Evolutionary conservation across 2,113 vertebrate genomes (phyloP), one percentile per base, ranked within the genome.

Genomic region (Promerops cafer): DNA sequence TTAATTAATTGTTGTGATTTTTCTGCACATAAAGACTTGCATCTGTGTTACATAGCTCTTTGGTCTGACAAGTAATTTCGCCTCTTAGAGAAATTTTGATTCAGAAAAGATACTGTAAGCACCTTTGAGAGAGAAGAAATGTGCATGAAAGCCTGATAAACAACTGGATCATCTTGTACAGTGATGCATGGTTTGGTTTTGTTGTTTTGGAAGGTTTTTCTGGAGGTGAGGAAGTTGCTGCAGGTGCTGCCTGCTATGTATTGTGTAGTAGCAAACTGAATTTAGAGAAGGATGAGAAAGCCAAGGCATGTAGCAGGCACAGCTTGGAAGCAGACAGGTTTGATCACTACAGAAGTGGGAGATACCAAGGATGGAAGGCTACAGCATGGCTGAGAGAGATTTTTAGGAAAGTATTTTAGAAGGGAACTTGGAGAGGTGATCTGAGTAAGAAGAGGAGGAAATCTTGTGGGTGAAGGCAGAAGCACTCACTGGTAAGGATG

Each of bases 211-310:
- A 13, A 3, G 6, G 7, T 22, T 21, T 35, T 39, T 42, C 52
- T 33, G 28, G 68, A 20, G 15, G 3, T 23, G 9, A 20, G 7
- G 28, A 2, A 22, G 16, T 74, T 79, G 19, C 40, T 84, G 28
- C 49, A 65, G 16, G 13, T 59, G 16, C 63, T 47, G 3, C 20
- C 20, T 74, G 50, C 33, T 70, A 5, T 1, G 1, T 45, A 6
- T 24, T 82, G 16, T 30, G 13, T 26, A 21, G 11, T n/a, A 47
- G 18, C 17, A 66, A 47, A 47, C 26, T 27, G 47, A 63, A 39
- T 68, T 45, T 45, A 31, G 61, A 27, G 35, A 39, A 44, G 3
- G 6, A 20, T 0, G 0, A 42, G 65, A 56, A 35, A 13, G 9
- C 14, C 21, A 49, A 44, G 13, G 20, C 13, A 17, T 13, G 28